These are phyloP conservation scores for Lobophora halterata DNA, from an alignment of 2,888 invertebrate genomes.

Conservation along the genomic window DNA sequence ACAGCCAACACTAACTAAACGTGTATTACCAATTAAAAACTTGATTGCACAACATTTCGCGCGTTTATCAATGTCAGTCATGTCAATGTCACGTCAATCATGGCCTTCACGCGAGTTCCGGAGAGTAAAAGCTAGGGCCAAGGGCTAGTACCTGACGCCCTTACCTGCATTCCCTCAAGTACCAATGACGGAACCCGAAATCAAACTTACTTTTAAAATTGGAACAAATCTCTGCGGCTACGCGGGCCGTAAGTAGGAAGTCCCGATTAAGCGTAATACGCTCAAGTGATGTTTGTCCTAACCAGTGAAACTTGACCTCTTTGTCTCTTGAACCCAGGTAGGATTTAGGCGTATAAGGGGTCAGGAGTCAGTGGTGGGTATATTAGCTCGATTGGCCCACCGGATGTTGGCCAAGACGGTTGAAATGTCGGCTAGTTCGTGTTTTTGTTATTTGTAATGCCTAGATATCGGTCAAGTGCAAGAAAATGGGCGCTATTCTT, in stretches of 20 bases:
- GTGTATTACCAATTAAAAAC: too few species aligned
- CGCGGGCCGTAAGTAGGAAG: slow-evolving; percentile 73
- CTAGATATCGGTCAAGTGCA: slow-evolving; percentile 30
- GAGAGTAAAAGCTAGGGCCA: too few species aligned
- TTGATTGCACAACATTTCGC: too few species aligned
- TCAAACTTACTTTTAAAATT: slow-evolving; percentile 62
- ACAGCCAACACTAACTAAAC: too few species aligned
- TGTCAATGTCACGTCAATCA: slow-evolving; percentile 16
- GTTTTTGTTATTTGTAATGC: slow-evolving; percentile 28
- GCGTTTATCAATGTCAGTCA: not conserved
- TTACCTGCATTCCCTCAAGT: too few species aligned
- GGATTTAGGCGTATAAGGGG: slow-evolving; percentile 34
- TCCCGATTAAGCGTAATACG: slow-evolving; percentile 74
- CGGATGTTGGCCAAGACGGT: slow-evolving; percentile 76
- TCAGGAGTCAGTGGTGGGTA: slow-evolving; percentile 52
- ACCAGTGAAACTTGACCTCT: slow-evolving; percentile 23
- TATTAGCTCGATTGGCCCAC: slow-evolving; percentile 73
- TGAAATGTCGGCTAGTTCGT: slow-evolving; percentile 39
- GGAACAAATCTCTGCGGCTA: slow-evolving; percentile 73
- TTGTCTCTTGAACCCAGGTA: slow-evolving; percentile 11
- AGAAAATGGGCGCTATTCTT: too few species aligned
- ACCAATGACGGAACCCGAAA: slow-evolving; percentile 40
- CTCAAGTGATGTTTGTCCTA: slow-evolving; percentile 66
- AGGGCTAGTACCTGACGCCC: too few species aligned
- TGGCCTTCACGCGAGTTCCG: too few species aligned